These are phyloP conservation scores for Spilogale gracilis DNA, from an alignment of 2,113 vertebrate genomes.

Conservation along the genomic window DNA sequence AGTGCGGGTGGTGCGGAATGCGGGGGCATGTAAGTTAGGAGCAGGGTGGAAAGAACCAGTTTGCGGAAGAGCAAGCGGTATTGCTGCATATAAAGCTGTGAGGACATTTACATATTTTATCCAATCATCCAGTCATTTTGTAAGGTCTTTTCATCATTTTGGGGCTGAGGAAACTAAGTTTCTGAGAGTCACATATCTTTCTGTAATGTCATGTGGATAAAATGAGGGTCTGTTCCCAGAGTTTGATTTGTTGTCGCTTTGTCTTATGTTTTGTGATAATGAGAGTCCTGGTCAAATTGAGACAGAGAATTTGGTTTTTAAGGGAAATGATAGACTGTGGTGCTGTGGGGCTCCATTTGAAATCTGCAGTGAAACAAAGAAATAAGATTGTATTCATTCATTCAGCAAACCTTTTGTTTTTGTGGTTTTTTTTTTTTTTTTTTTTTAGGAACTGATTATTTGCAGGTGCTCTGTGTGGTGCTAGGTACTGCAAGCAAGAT, in stretches of 20 bases:
- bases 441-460: slow-evolving; percentile 61
- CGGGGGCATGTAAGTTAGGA: background rate
- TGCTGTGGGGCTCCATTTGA: background rate
- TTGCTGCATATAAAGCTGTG: background rate
- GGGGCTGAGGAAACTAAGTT: background rate
- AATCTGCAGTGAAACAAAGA: slow-evolving; percentile 63
- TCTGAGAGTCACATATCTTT: background rate
- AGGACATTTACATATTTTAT: background rate
- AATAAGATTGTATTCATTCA: slow-evolving; percentile 67
- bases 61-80: background rate
- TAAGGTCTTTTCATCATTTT: slow-evolving; percentile 3
- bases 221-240: background rate
- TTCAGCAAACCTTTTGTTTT: slow-evolving; percentile 54
- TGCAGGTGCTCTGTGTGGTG: slow-evolving; percentile 60
- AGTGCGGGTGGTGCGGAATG: too few relatives aligned
- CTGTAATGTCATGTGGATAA: background rate
- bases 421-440: background rate
- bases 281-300: slow-evolving; percentile 25
- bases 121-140: background rate
- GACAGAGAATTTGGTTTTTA: slow-evolving; percentile 61
- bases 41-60: background rate
- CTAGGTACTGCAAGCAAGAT: slow-evolving; percentile 16
- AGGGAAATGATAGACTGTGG: background rate
- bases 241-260: slow-evolving; percentile 31
- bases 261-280: slow-evolving; percentile 48